Evolutionary conservation across 2,888 invertebrate species (phyloP).

Genomic region (Encarsia formosa): DNA sequence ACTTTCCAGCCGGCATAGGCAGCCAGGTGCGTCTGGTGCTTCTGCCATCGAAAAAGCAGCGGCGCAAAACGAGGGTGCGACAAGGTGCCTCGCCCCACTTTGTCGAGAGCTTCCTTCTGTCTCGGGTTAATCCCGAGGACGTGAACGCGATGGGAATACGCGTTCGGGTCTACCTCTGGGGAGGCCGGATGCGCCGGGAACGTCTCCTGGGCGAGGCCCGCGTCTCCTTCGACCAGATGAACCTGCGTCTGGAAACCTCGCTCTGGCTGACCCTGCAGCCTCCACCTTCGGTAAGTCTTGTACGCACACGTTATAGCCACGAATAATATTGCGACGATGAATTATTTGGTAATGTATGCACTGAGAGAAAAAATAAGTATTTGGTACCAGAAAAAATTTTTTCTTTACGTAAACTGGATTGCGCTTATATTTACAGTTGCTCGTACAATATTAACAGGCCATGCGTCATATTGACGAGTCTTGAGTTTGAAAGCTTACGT

Average conservation of each 20-base stretch:
- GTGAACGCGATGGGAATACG: slow-evolving; percentile 88
- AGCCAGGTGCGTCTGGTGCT: slow-evolving; percentile 82
- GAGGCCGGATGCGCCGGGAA: slow-evolving; percentile 89
- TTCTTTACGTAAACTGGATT: too few species aligned
- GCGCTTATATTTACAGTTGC: too few species aligned
- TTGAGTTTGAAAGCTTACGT: too few species aligned
- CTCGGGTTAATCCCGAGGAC: slow-evolving; percentile 90
- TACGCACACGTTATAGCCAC: too few species aligned
- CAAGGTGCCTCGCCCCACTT: slow-evolving; percentile 88
- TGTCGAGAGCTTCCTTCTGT: slow-evolving; percentile 88
- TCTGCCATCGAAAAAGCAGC: slow-evolving; percentile 88
- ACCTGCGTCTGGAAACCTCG: slow-evolving; percentile 85
- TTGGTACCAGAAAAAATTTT: too few species aligned
- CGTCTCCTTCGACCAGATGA: slow-evolving; percentile 84
- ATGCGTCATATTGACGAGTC: too few species aligned
- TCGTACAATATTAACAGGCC: too few species aligned
- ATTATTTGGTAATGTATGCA: too few species aligned
- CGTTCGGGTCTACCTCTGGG: slow-evolving; percentile 80
- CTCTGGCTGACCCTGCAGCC: slow-evolving; percentile 80
- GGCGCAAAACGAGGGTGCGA: slow-evolving; percentile 89
- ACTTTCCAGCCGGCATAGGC: slow-evolving; percentile 70
- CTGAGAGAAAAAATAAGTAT: too few species aligned
- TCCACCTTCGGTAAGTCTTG: slow-evolving; percentile 41
- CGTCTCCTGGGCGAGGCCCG: slow-evolving; percentile 86
- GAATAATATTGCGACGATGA: too few species aligned